Conservation (phyloP, 2,888 invertebrate genomes). For the Hydropsyche betteni region DNA sequence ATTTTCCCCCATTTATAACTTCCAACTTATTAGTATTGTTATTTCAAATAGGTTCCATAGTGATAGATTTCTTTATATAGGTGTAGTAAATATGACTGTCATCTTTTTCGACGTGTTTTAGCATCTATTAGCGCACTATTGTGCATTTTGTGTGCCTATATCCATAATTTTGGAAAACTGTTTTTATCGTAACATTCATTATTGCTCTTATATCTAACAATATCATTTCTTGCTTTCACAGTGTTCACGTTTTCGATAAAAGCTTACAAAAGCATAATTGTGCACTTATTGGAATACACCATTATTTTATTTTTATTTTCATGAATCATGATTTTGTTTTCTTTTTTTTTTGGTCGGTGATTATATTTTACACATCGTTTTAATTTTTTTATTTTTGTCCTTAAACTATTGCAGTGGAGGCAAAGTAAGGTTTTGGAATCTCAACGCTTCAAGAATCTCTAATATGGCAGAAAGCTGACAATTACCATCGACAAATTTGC, state of each 20-base stretch:
- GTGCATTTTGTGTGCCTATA: too few species aligned
- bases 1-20: too few species aligned
- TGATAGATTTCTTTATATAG: too few species aligned
- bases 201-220: too few species aligned
- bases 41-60: too few species aligned
- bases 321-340: constrained; percentile 33
- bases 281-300: constrained; percentile 14
- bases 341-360: constrained; percentile 33
- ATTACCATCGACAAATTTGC: constrained; percentile 46
- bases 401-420: constrained; percentile 48
- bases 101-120: too few species aligned
- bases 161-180: too few species aligned
- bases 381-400: constrained; percentile 46
- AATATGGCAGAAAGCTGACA: constrained; percentile 49
- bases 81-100: too few species aligned
- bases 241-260: background rate
- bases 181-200: too few species aligned
- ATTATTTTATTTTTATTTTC: constrained; percentile 10
- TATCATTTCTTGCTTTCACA: constrained; percentile 12
- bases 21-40: too few species aligned
- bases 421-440: constrained; percentile 50
- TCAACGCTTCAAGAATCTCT: constrained; percentile 47
- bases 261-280: constrained; percentile 25
- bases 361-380: constrained; percentile 36
- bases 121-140: too few species aligned